Evolutionary conservation across 2,113 vertebrate genomes (phyloP).

Genomic region (Chloropsis hardwickii): DNA sequence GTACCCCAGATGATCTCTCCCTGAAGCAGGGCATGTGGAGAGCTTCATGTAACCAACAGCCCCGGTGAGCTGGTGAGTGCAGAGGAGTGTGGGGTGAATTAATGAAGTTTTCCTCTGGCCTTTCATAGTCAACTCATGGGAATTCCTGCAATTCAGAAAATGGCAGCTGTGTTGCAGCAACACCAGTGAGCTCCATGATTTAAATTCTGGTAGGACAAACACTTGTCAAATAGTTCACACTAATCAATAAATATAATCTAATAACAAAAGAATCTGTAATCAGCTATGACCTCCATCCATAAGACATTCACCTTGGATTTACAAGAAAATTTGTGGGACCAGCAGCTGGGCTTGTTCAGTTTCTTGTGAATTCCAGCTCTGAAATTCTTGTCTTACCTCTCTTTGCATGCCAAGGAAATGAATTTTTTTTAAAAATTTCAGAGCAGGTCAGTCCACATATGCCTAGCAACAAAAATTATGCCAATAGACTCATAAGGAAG

Average conservation of each 20-base stretch:
- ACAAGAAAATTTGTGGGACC: neutral
- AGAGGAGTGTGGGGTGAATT: neutral
- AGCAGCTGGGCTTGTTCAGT: neutral
- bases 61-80: neutral
- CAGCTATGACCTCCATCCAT: neutral
- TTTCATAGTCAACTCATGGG: neutral
- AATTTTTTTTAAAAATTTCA: neutral
- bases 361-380: neutral
- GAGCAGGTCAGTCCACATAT: neutral
- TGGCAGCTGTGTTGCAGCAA: neutral
- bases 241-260: neutral
- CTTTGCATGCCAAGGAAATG: neutral
- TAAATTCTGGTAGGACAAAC: neutral
- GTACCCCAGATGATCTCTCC: neutral
- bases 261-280: neutral
- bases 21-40: accelerated
- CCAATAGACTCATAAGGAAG: neutral
- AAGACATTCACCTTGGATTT: neutral
- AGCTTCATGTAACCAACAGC: neutral
- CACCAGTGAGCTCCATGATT: neutral
- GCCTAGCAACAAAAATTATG: neutral
- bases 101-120: neutral
- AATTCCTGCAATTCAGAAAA: neutral
- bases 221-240: neutral
- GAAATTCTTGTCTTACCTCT: neutral